Evolutionary conservation across 92 coral and sea anemone species (phyloP).

Genomic region (Porites evermanni): DNA sequence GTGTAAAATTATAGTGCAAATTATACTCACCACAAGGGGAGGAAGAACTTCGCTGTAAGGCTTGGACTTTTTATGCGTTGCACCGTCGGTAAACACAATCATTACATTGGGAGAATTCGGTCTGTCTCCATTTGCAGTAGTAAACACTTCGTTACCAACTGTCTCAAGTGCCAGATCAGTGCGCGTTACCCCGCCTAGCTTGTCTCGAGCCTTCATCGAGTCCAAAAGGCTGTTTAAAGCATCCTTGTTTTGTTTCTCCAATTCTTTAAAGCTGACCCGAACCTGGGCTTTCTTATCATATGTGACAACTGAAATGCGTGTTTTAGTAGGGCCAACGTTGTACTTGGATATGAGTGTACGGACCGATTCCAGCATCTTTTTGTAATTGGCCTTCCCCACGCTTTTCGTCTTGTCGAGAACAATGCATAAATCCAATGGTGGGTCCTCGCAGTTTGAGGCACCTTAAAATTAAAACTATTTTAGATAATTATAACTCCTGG

Average conservation of each 20-base stretch:
- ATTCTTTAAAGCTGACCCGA: background rate
- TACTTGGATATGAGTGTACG: conserved; percentile 5
- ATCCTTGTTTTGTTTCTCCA: background rate
- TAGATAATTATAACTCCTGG: no score
- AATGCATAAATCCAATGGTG: conserved; percentile 8
- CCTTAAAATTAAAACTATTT: no score
- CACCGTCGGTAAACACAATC: conserved; percentile 15
- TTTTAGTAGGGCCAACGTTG: background rate
- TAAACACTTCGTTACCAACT: background rate
- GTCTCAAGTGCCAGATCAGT: conserved; percentile 13
- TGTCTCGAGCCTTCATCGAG: background rate
- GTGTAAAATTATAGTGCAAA: background rate
- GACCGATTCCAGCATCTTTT: conserved; percentile 10
- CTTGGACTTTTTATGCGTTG: background rate
- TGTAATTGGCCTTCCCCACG: background rate
- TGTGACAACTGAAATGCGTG: background rate
- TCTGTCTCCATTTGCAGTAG: background rate
- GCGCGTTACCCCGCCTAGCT: background rate
- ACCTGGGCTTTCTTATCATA: background rate
- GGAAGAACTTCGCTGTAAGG: background rate
- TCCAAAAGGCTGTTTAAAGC: background rate
- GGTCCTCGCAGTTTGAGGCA: background rate
- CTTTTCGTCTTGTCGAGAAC: conserved; percentile 13
- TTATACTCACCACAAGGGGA: background rate
- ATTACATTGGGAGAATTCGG: conserved; percentile 9